Conservation (phyloP, 2,797 vertebrate genomes). For the Mus caroli region DNA sequence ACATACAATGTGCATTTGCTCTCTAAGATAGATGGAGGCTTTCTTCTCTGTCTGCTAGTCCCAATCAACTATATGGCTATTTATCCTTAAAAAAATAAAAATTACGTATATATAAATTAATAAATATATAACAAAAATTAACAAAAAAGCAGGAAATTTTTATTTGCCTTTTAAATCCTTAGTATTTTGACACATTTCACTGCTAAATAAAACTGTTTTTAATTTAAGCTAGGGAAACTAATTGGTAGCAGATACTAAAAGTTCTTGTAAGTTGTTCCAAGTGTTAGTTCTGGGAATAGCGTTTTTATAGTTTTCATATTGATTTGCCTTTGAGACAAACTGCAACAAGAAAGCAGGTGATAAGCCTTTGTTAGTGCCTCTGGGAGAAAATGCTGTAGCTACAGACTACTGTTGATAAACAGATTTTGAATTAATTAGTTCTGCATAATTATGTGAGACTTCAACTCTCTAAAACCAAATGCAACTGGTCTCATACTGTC, state of each 20-base stretch:
- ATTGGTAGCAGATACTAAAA: slow-evolving; percentile 84
- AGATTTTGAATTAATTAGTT: slow-evolving; percentile 91
- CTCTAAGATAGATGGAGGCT: slow-evolving; percentile 34
- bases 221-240: slow-evolving; percentile 84
- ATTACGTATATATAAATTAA: slow-evolving; percentile 36
- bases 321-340: slow-evolving; percentile 88
- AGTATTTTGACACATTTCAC: slow-evolving; percentile 82
- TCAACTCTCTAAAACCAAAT: slow-evolving; percentile 84
- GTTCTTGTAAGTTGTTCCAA: slow-evolving; percentile 85
- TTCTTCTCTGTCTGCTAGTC: slow-evolving; percentile 49
- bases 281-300: slow-evolving; percentile 82
- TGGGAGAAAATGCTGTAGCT: slow-evolving; percentile 87
- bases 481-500: slow-evolving; percentile 82
- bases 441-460: slow-evolving; percentile 89
- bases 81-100: slow-evolving; percentile 70
- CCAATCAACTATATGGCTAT: slow-evolving; percentile 50
- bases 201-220: slow-evolving; percentile 84
- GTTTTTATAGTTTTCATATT: slow-evolving; percentile 84
- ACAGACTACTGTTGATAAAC: slow-evolving; percentile 90
- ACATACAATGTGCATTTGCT: slow-evolving; percentile 26
- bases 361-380: slow-evolving; percentile 89
- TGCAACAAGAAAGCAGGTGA: slow-evolving; percentile 87
- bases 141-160: slow-evolving; percentile 64
- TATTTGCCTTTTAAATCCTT: slow-evolving; percentile 76
- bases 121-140: slow-evolving; percentile 44